These are phyloP conservation scores for Microplitis demolitor DNA, from an alignment of 1,140 invertebrate genomes.

Conservation along the genomic window DNA sequence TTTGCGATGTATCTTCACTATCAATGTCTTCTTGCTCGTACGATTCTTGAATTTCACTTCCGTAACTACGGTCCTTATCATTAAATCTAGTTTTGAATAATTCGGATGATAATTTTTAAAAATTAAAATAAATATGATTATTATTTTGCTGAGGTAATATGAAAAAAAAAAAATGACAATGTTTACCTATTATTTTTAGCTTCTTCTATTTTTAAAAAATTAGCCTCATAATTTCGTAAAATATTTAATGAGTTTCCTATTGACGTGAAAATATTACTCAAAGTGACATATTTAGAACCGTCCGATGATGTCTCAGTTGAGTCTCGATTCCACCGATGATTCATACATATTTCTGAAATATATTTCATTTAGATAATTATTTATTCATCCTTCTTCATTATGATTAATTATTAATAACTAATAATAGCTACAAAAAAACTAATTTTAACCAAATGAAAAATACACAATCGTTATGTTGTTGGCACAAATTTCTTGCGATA, in stretches of 20 bases:
- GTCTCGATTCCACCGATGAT: slow-evolving; percentile 12
- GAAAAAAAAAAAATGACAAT: neutral
- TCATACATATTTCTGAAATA: neutral
- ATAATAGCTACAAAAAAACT: neutral
- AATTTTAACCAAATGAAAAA: neutral
- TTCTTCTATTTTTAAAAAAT: slow-evolving; percentile 11
- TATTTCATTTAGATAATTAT: neutral
- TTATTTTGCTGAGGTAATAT: too few species aligned
- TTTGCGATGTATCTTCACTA: slow-evolving; percentile 3
- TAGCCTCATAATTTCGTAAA: neutral
- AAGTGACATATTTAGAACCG: slow-evolving; percentile 42
- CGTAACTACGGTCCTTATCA: neutral
- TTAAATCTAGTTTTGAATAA: neutral
- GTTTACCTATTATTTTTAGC: slow-evolving; percentile 9
- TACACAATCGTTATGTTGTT: slow-evolving; percentile 11
- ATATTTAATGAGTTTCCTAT: slow-evolving; percentile 24
- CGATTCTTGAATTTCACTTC: slow-evolving; percentile 1
- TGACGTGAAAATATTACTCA: slow-evolving; percentile 46
- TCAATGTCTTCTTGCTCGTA: slow-evolving; percentile 18
- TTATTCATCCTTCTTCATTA: neutral
- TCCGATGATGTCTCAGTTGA: slow-evolving; percentile 29
- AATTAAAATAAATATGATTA: too few species aligned
- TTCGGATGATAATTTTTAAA: neutral
- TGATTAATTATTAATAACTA: neutral
- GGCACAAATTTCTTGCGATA: slow-evolving; percentile 8